These are phyloP conservation scores for Tapirus indicus DNA, from an alignment of 2,797 vertebrate species.

Conservation along the genomic window DNA sequence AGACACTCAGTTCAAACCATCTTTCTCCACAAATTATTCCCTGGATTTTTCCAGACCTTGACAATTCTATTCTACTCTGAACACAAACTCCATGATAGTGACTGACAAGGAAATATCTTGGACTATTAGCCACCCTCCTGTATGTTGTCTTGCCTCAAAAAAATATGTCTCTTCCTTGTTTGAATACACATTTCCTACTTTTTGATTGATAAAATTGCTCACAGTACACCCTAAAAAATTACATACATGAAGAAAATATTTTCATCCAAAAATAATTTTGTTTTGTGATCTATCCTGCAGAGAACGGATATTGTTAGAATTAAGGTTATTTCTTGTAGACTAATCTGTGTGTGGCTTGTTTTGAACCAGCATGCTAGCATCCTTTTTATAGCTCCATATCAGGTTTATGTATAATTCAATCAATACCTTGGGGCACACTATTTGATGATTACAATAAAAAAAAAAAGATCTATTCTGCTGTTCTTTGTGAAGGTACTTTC, in stretches of 20 bases:
- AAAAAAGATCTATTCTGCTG: slow-evolving; percentile 80
- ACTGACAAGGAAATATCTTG: not conserved
- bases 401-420: slow-evolving; percentile 87
- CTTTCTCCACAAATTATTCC: not conserved
- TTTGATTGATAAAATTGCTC: not conserved
- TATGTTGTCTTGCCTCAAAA: not conserved
- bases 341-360: slow-evolving; percentile 63
- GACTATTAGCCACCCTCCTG: not conserved
- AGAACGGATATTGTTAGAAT: slow-evolving; percentile 33
- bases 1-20: not conserved
- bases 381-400: slow-evolving; percentile 78
- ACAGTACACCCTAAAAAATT: not conserved
- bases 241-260: not conserved
- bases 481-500: slow-evolving; percentile 86
- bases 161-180: not conserved
- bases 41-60: not conserved
- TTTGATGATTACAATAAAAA: slow-evolving; percentile 88
- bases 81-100: not conserved
- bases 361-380: slow-evolving; percentile 68
- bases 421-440: slow-evolving; percentile 83
- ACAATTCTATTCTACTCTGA: not conserved
- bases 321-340: slow-evolving; percentile 51
- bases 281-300: not conserved
- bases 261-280: slow-evolving; percentile 48
- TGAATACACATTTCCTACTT: not conserved